Base-by-base conservation (phyloP, 2,113 vertebrate genomes). In the Pedionomus torquatus region DNA sequence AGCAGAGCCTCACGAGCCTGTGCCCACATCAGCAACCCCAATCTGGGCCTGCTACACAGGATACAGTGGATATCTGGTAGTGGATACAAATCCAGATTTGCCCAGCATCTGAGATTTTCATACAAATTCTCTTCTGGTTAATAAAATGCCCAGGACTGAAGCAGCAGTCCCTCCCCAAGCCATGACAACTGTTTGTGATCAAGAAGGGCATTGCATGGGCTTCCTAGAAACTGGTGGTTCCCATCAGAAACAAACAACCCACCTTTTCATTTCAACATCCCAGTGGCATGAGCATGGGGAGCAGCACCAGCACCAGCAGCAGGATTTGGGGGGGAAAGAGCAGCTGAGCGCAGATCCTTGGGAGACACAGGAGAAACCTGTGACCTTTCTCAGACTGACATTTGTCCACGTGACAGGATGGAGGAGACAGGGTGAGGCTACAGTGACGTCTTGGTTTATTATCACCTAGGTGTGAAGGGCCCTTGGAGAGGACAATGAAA, bases 391-490 rank as follows among this genome's bases (percentile, higher is more conserved):
- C 68, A 75, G 61, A 5, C 30, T 20, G 15, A 26, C 15, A 54
- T 52, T 10, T 33, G n/a, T 71, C 70, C 9, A 3, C 2, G 0
- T 43, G 77, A 25, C 2, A 0, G 76, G 35, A 71, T 0, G 4
- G 39, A 89, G 77, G 51, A 41, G n/a, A 26, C 5, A 1, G 39
- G 37, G 35, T 75, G 41, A 68, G 52, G 65, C 60, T 64, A 37
- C 1, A 4, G 52, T n/a, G 87, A 86, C 0, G 0, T 43, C 17
- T n/a, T 0, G 0, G 49, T 51, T 63, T 91, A 87, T 81, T 87
- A 44, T 63, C 41, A 17, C n/a, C 28, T 66, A 61, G 33, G 48
- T 25, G 19, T 55, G 86, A 88, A 92, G 23, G 30, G 25, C 68
- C 19, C 41, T 74, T 1, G 2, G 54, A 70, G 30, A 74, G 55